phyloP scores from a whole-genome alignment of 2,113 vertebrate species.

The Collichthys lucidus region DNA sequence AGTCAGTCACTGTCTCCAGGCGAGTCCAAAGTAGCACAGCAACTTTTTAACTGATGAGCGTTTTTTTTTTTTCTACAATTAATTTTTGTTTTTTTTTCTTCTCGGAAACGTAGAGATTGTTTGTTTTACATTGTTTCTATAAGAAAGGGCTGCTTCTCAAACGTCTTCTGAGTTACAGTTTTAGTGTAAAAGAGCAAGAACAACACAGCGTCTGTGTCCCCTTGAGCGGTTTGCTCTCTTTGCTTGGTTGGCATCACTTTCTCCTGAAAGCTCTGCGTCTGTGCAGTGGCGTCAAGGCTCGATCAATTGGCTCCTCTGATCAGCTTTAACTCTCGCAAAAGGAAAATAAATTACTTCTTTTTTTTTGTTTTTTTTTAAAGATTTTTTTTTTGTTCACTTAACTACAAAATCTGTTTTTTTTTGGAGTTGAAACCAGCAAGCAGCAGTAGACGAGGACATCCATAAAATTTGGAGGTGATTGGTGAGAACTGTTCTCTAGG shows the following conservation, averaged over 20 bases:
- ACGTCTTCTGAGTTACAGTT: constrained; percentile 83
- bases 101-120: constrained; percentile 80
- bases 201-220: constrained; percentile 76
- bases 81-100: constrained; percentile 61
- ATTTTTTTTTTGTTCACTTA: constrained; percentile 73
- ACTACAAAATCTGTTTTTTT: constrained; percentile 77
- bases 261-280: constrained; percentile 72
- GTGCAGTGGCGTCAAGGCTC: constrained; percentile 76
- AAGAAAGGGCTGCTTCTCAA: constrained; percentile 84
- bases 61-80: constrained; percentile 77
- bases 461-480: constrained; percentile 78
- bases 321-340: constrained; percentile 65
- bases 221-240: constrained; percentile 77
- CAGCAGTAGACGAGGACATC: constrained; percentile 90
- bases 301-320: constrained; percentile 80
- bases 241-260: constrained; percentile 79
- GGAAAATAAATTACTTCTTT: constrained; percentile 80
- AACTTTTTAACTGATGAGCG: constrained; percentile 78
- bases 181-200: constrained; percentile 89
- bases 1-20: constrained; percentile 67
- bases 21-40: constrained; percentile 82
- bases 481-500: constrained; percentile 71
- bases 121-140: constrained; percentile 76
- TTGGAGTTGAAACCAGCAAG: constrained; percentile 83
- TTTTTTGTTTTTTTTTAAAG: constrained; percentile 52